Evolutionary conservation across 2,113 vertebrate species (phyloP).

Genomic region (Alouatta palliata): DNA sequence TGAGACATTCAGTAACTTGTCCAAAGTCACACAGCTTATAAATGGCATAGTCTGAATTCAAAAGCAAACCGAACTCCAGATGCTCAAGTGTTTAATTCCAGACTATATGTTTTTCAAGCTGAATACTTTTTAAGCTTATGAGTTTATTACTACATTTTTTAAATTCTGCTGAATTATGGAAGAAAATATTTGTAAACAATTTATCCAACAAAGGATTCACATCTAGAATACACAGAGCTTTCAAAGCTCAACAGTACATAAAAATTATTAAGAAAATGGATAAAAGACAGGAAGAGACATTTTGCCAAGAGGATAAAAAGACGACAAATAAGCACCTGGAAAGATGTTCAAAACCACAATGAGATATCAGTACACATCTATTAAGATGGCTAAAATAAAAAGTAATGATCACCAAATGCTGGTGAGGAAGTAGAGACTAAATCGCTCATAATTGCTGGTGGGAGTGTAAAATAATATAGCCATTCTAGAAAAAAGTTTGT

Average conservation of each 20-base stretch:
- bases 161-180: not conserved
- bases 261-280: constrained; percentile 10
- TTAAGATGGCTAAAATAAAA: not conserved
- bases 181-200: constrained; percentile 19
- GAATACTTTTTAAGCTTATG: not conserved
- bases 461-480: not conserved
- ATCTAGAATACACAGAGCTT: constrained; percentile 19
- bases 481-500: not conserved
- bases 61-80: not conserved
- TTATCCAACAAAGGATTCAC: not conserved
- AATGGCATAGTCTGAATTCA: not conserved
- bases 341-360: not conserved
- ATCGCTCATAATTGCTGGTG: not conserved
- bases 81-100: not conserved
- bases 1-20: not conserved
- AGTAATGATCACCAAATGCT: not conserved
- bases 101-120: not conserved
- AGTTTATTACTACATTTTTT: not conserved
- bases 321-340: not conserved
- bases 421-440: not conserved
- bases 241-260: not conserved
- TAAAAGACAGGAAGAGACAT: not conserved
- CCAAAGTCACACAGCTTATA: not conserved
- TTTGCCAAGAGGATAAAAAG: not conserved
- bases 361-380: not conserved